phyloP scores from a whole-genome alignment of 2,113 vertebrate species.

The Pycnonotus jocosus region DNA sequence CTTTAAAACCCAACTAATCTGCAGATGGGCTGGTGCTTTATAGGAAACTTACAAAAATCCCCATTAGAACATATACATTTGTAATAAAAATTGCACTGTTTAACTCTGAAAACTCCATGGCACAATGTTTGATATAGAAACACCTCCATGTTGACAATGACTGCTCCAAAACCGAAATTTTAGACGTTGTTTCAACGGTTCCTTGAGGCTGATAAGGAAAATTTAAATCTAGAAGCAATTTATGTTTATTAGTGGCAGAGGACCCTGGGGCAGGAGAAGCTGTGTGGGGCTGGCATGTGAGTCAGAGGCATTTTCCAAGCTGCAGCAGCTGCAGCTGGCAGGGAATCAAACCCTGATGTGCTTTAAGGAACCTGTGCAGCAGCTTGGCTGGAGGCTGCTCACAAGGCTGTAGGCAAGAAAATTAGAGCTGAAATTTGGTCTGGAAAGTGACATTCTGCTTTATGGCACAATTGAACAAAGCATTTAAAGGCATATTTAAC shows the following conservation, averaged over 20 bases:
- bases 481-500: background rate
- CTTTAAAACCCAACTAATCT: background rate
- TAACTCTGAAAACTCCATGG: background rate
- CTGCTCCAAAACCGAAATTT: background rate
- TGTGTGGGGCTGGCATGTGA: background rate
- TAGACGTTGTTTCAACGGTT: rapidly evolving
- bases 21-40: background rate
- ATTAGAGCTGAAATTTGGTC: background rate
- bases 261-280: background rate
- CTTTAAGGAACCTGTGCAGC: background rate
- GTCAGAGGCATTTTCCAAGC: background rate
- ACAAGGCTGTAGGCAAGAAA: background rate
- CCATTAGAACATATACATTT: rapidly evolving
- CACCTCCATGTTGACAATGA: background rate
- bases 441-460: background rate
- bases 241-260: background rate
- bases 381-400: background rate
- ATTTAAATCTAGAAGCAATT: background rate
- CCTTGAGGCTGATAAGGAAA: background rate
- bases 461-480: background rate
- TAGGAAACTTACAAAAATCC: background rate
- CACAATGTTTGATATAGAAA: background rate
- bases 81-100: background rate
- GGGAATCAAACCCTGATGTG: background rate
- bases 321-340: background rate